phyloP scores from a whole-genome alignment of 1,140 invertebrate genomes.

The Drosophila trapezifrons region DNA sequence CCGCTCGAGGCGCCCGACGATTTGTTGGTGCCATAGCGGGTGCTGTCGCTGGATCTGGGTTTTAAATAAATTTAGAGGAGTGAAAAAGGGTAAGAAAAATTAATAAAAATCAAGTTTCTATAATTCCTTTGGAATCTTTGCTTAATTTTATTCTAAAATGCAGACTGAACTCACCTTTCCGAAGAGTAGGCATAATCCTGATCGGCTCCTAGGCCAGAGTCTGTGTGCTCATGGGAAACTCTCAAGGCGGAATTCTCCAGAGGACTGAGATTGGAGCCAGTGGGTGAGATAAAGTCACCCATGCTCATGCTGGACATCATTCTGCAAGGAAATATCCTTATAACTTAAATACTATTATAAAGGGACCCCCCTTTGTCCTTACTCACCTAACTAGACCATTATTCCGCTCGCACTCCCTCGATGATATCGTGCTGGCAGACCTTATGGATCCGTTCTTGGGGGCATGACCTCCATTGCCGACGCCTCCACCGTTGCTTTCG shows the following conservation, averaged over 20 bases:
- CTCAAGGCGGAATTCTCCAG: constrained; percentile 85
- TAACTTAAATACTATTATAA: neutral
- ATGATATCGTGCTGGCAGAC: constrained; percentile 82
- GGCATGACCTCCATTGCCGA: constrained; percentile 45
- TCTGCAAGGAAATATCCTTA: constrained; percentile 20
- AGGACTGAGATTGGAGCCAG: constrained; percentile 81
- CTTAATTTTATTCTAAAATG: neutral
- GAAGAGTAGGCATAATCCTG: constrained; percentile 88
- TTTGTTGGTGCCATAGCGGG: constrained; percentile 83
- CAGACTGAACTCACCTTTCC: constrained; percentile 84
- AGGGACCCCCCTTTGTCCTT: no score
- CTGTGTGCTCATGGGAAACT: constrained; percentile 88
- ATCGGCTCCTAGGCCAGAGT: constrained; percentile 88
- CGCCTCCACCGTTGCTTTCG: constrained; percentile 61
- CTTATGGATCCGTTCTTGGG: constrained; percentile 82
- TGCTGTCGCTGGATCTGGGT: constrained; percentile 82
- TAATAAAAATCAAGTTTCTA: neutral
- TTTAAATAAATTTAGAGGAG: neutral
- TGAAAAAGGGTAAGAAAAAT: neutral
- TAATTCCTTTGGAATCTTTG: neutral
- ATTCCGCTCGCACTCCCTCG: constrained; percentile 79
- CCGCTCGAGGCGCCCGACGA: constrained; percentile 83
- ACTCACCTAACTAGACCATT: constrained; percentile 77
- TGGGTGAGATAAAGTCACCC: constrained; percentile 83
- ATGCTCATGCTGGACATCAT: constrained; percentile 84